Conservation (phyloP, 2,888 invertebrate genomes). For the Volucella inanis region DNA sequence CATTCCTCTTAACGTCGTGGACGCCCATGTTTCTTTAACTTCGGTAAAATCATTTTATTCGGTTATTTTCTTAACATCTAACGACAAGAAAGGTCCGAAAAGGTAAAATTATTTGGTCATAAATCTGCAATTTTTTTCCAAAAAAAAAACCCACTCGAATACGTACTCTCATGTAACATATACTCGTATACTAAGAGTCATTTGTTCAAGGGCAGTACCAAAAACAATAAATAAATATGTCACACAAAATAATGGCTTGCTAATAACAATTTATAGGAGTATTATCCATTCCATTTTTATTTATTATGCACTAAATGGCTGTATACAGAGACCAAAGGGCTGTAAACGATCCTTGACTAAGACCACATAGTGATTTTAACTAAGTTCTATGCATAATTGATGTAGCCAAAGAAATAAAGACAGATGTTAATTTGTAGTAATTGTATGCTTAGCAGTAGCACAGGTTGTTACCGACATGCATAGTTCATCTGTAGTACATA, state of each 20-base stretch:
- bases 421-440: conserved; percentile 9
- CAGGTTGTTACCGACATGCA: too few relatives aligned
- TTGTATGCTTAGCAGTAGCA: too few relatives aligned
- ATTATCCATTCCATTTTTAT: conserved; percentile 70
- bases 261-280: conserved; percentile 74
- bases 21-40: background rate
- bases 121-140: conserved; percentile 60
- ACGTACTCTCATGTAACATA: background rate
- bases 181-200: too few relatives aligned
- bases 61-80: background rate
- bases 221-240: conserved; percentile 72
- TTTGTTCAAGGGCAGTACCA: conserved; percentile 20
- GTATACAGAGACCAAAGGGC: conserved; percentile 33
- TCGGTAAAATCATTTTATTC: background rate
- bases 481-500: background rate
- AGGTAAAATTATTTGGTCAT: conserved; percentile 61
- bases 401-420: conserved; percentile 38
- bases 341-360: conserved; percentile 46
- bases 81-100: conserved; percentile 36
- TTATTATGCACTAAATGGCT: conserved; percentile 70
- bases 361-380: conserved; percentile 61
- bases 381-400: conserved; percentile 66
- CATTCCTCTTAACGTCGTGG: background rate
- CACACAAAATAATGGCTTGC: conserved; percentile 70
- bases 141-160: conserved; percentile 24